Evolutionary conservation across 2,113 vertebrate genomes (phyloP).

Genomic region (Rostratula benghalensis): DNA sequence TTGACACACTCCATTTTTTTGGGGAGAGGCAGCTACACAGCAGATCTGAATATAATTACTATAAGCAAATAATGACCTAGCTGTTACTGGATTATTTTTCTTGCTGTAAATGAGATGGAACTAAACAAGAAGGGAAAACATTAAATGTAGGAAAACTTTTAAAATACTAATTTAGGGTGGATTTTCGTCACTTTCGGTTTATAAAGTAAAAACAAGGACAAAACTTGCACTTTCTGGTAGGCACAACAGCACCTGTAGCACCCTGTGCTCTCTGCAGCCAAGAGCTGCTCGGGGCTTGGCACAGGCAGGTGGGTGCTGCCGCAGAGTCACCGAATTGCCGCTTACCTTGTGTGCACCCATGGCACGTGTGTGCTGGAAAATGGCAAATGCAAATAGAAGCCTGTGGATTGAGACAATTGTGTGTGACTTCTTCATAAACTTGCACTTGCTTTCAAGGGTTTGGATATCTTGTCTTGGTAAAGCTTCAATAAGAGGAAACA

Average conservation of each 20-base stretch:
- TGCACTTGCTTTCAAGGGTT: not conserved
- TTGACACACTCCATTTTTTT: accelerated
- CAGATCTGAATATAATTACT: not conserved
- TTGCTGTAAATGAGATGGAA: not conserved
- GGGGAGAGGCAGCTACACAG: not conserved
- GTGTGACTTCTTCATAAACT: not conserved
- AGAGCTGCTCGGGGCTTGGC: not conserved
- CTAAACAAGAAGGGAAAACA: not conserved
- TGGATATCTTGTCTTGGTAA: not conserved
- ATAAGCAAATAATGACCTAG: not conserved
- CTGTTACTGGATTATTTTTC: not conserved
- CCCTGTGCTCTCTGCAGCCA: not conserved
- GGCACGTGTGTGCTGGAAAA: not conserved
- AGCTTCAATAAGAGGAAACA: not conserved
- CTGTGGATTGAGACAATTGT: not conserved
- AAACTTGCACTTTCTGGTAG: not conserved
- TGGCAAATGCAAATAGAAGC: not conserved
- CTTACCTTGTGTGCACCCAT: no score
- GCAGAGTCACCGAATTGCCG: not conserved
- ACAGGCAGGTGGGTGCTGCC: accelerated
- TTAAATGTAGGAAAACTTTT: not conserved
- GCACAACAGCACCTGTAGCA: not conserved
- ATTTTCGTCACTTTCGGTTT: not conserved
- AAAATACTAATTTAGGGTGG: not conserved
- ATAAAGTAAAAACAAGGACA: not conserved